Evolutionary conservation across 2,113 vertebrate genomes (phyloP).

Genomic region (Chinchilla lanigera): DNA sequence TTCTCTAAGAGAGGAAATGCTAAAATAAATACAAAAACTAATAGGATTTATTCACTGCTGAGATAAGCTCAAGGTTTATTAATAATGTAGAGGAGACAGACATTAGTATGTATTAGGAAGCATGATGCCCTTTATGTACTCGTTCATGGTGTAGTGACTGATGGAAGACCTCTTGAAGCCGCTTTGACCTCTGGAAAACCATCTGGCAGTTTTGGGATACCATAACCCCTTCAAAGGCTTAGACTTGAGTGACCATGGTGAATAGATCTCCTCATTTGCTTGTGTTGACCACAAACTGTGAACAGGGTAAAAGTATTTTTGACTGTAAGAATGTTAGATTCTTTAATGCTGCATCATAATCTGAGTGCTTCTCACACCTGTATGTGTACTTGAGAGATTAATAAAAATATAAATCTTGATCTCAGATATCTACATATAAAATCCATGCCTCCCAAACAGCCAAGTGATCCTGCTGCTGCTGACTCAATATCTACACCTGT

Average conservation of each 20-base stretch:
- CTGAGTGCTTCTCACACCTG: neutral
- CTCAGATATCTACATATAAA: neutral
- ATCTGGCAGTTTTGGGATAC: neutral
- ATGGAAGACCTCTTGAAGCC: neutral
- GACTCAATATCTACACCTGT: neutral
- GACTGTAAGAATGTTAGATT: neutral
- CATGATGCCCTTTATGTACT: neutral
- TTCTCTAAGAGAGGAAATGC: neutral
- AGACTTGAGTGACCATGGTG: neutral
- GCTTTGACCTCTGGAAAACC: neutral
- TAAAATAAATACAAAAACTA: neutral
- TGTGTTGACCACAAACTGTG: neutral
- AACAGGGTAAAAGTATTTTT: neutral
- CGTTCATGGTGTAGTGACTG: neutral
- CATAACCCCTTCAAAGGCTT: neutral
- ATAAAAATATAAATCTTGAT: neutral
- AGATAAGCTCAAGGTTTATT: neutral
- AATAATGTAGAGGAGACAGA: neutral
- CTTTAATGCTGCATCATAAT: neutral
- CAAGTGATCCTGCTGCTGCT: neutral
- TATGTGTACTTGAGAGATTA: neutral
- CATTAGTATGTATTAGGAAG: neutral
- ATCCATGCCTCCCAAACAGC: neutral
- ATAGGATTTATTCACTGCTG: neutral
- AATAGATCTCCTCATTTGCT: neutral